phyloP scores from a whole-genome alignment of 2,797 vertebrate genomes.

The Tenualosa ilisha region DNA sequence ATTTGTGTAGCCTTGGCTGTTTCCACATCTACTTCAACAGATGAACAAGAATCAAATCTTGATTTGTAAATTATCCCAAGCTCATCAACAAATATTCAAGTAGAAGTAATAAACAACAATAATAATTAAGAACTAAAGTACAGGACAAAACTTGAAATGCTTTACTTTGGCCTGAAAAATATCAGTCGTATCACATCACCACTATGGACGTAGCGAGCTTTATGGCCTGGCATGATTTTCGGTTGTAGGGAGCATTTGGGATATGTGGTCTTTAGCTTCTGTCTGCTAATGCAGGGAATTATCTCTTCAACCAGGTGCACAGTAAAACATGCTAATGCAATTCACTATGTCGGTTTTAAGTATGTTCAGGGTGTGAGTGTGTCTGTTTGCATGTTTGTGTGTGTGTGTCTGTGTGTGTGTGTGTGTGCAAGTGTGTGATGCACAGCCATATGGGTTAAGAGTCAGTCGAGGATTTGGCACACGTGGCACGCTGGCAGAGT shows the following conservation, averaged over 20 bases:
- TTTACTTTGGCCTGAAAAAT: background rate
- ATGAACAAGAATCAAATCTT: background rate
- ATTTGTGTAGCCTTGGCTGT: background rate
- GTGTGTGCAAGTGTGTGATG: constrained; percentile 32
- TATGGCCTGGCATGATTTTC: background rate
- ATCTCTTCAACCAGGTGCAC: constrained; percentile 54
- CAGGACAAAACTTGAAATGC: background rate
- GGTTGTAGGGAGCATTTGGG: background rate
- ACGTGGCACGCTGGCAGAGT: constrained; percentile 47
- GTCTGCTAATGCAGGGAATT: constrained; percentile 47
- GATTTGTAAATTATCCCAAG: background rate
- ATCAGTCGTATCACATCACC: background rate
- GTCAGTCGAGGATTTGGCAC: constrained; percentile 51
- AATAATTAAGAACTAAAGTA: background rate
- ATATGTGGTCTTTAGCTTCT: constrained; percentile 31
- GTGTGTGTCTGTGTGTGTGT: constrained; percentile 25
- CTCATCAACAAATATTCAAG: background rate
- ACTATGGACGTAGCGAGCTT: background rate
- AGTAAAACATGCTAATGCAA: constrained; percentile 53
- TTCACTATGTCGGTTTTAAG: constrained; percentile 34
- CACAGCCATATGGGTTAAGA: constrained; percentile 54
- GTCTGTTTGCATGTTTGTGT: constrained; percentile 17
- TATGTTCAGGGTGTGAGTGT: background rate
- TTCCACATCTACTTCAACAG: background rate
- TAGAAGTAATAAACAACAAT: background rate